Conservation (phyloP, 2,113 vertebrate species). For the Tiliqua scincoides region DNA sequence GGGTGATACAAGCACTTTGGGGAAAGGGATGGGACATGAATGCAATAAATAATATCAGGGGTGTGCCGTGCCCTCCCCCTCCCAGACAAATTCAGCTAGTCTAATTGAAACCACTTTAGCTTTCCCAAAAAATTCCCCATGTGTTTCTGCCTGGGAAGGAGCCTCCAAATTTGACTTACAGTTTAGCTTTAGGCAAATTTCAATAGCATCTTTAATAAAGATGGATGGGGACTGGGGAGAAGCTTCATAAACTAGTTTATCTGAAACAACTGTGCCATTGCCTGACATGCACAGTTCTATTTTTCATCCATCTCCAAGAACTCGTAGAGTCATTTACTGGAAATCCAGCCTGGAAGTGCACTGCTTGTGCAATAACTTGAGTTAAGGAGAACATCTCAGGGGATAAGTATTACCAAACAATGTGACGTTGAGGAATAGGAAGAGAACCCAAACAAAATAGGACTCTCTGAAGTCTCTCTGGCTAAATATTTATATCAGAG, state of each 20-base stretch:
- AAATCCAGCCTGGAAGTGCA: constrained; percentile 65
- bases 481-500: constrained; percentile 72
- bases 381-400: constrained; percentile 57
- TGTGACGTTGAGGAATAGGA: constrained; percentile 49
- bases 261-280: constrained; percentile 15
- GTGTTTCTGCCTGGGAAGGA: not conserved
- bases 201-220: not conserved
- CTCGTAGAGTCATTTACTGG: constrained; percentile 65
- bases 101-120: not conserved
- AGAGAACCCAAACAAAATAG: constrained; percentile 69
- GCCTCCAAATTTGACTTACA: no score
- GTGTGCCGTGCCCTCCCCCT: no score
- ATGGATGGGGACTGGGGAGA: not conserved
- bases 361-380: constrained; percentile 61
- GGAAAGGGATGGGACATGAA: not conserved
- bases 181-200: not conserved
- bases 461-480: constrained; percentile 57
- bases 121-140: not conserved
- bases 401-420: constrained; percentile 62
- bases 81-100: not conserved
- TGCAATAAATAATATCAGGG: not conserved
- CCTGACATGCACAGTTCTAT: constrained; percentile 54
- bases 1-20: not conserved
- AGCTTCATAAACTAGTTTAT: not conserved
- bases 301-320: constrained; percentile 63